Evolutionary conservation across 2,888 invertebrate genomes (phyloP).

Genomic region (Leistus spinibarbis): DNA sequence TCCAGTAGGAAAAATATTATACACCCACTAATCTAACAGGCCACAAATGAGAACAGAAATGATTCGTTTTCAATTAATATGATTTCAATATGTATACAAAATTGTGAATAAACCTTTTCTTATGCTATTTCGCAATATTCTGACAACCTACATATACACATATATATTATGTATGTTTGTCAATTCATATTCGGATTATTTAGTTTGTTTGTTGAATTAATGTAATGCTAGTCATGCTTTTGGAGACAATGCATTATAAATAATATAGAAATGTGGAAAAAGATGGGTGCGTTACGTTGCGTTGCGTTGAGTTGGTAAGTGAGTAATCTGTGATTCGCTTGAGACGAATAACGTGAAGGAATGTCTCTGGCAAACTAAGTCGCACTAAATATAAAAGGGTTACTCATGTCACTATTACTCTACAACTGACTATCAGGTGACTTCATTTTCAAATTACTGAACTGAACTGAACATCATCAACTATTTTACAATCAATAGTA

Average conservation of each 20-base stretch:
- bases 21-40: too few species aligned
- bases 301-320: conserved; percentile 1
- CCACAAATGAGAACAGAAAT: neutral
- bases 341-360: conserved; percentile 17
- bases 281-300: neutral
- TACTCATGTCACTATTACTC: conserved; percentile 9
- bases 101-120: neutral
- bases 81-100: neutral
- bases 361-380: conserved; percentile 28
- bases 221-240: neutral
- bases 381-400: conserved; percentile 18
- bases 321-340: conserved; percentile 19
- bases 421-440: conserved; percentile 1
- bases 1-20: too few species aligned
- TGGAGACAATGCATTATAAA: neutral
- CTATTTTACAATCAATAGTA: too few species aligned
- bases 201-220: neutral
- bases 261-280: neutral
- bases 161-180: neutral
- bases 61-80: neutral
- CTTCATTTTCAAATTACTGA: conserved; percentile 3
- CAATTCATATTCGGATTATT: neutral
- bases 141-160: neutral
- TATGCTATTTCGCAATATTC: neutral
- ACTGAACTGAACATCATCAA: neutral